These are phyloP conservation scores for Drosophila malerkotliana DNA, from an alignment of 1,140 invertebrate genomes.

Conservation along the genomic window DNA sequence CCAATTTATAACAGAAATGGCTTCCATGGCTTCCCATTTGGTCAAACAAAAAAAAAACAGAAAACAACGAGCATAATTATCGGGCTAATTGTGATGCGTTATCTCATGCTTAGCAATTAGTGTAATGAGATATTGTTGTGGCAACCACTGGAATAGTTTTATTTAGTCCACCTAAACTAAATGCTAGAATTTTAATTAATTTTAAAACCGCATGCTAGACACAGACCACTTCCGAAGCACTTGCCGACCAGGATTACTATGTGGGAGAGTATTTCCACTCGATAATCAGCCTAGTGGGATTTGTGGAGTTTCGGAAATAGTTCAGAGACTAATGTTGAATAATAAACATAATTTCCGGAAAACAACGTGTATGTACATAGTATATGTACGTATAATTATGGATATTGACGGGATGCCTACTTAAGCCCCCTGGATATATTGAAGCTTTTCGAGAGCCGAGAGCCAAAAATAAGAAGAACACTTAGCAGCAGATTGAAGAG, in stretches of 20 bases:
- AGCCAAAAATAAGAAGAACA: constrained; percentile 44
- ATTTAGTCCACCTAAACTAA: constrained; percentile 1
- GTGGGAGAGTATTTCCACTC: neutral
- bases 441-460: constrained; percentile 6
- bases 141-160: constrained; percentile 1
- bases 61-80: constrained; percentile 28
- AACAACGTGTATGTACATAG: neutral
- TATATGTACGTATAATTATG: constrained; percentile 24
- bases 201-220: constrained; percentile 4
- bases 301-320: constrained; percentile 10
- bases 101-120: constrained; percentile 45
- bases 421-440: constrained; percentile 25
- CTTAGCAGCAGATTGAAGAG: constrained; percentile 59
- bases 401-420: constrained; percentile 37
- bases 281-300: constrained; percentile 6
- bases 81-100: constrained; percentile 43
- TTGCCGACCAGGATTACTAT: constrained; percentile 6
- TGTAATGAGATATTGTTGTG: constrained; percentile 41
- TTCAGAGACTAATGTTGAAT: constrained; percentile 11
- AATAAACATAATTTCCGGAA: constrained; percentile 18
- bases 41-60: too few species aligned
- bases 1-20: constrained; percentile 29
- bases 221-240: neutral
- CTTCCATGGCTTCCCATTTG: neutral
- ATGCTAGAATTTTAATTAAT: constrained; percentile 27